phyloP scores from a whole-genome alignment of 2,113 vertebrate species.

The Syrrhaptes paradoxus region DNA sequence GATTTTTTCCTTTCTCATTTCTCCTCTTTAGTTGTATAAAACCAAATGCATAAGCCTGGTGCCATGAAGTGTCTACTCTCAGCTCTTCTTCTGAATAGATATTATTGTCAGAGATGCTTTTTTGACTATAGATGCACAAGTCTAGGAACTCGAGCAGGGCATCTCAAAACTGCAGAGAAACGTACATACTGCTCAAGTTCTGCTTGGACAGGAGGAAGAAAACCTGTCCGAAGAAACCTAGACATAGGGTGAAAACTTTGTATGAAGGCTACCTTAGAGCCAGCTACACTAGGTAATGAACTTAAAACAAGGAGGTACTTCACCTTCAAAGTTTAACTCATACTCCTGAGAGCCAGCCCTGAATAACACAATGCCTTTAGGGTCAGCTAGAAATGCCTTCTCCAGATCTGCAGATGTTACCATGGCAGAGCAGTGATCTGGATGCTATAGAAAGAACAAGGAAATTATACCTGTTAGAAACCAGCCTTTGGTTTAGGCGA shows the following conservation, averaged over 20 bases:
- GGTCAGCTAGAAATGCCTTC: conserved; percentile 58
- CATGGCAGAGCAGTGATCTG: conserved; percentile 53
- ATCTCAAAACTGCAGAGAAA: not conserved
- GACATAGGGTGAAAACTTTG: not conserved
- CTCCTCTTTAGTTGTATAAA: not conserved
- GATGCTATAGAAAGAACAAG: conserved; percentile 66
- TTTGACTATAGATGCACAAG: not conserved
- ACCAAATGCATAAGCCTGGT: not conserved
- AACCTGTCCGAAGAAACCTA: not conserved
- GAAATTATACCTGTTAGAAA: not conserved
- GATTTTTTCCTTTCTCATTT: not conserved
- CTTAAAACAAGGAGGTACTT: not conserved
- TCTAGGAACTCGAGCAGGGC: not conserved
- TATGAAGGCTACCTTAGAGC: not conserved
- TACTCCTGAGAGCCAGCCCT: conserved; percentile 78
- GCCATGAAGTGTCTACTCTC: not conserved
- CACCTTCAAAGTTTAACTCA: conserved; percentile 78
- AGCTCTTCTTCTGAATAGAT: not conserved
- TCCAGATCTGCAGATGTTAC: conserved; percentile 79
- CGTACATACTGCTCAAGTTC: not conserved
- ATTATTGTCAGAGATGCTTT: not conserved
- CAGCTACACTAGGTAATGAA: not conserved
- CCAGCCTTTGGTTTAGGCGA: not conserved
- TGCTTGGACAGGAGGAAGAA: not conserved
- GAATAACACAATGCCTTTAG: conserved; percentile 52